A percentile compares a stretch with the other conserved stretches of the same genome.
Evolutionary conservation across 2,888 invertebrate species (phyloP).

Genomic region (Gari tellinella): DNA sequence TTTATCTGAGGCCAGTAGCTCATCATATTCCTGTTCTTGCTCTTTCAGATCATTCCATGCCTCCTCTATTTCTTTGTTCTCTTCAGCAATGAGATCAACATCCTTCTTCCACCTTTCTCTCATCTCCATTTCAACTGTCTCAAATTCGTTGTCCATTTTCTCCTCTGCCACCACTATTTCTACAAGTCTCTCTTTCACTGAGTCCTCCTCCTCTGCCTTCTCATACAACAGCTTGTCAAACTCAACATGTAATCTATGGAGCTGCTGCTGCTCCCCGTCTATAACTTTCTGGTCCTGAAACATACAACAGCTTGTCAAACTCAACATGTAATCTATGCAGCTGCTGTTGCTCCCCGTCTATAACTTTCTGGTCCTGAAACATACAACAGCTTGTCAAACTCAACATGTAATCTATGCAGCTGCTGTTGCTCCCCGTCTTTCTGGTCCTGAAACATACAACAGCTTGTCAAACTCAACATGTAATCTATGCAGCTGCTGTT

Average conservation of each 20-base stretch:
- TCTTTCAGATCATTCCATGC: slow-evolving; percentile 66
- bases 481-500: too few species aligned
- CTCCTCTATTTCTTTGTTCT: slow-evolving; percentile 66
- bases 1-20: slow-evolving; percentile 36
- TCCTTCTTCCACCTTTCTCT: slow-evolving; percentile 67
- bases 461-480: too few species aligned
- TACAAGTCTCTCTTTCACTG: slow-evolving; percentile 46
- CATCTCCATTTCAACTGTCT: slow-evolving; percentile 63
- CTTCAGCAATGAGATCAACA: slow-evolving; percentile 65
- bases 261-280: slow-evolving; percentile 53
- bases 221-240: slow-evolving; percentile 54
- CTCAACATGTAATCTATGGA: slow-evolving; percentile 53
- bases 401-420: too few species aligned
- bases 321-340: too few species aligned
- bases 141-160: slow-evolving; percentile 52
- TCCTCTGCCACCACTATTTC: slow-evolving; percentile 48
- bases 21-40: slow-evolving; percentile 57
- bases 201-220: slow-evolving; percentile 51
- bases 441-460: too few species aligned
- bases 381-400: too few species aligned
- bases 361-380: too few species aligned
- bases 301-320: too few species aligned
- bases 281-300: slow-evolving; percentile 62
- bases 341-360: too few species aligned
- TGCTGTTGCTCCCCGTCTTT: too few species aligned